Evolutionary conservation across 92 coral and sea anemone species (phyloP), one percentile per base, ranked within the genome.

Genomic region (Metridium senile): DNA sequence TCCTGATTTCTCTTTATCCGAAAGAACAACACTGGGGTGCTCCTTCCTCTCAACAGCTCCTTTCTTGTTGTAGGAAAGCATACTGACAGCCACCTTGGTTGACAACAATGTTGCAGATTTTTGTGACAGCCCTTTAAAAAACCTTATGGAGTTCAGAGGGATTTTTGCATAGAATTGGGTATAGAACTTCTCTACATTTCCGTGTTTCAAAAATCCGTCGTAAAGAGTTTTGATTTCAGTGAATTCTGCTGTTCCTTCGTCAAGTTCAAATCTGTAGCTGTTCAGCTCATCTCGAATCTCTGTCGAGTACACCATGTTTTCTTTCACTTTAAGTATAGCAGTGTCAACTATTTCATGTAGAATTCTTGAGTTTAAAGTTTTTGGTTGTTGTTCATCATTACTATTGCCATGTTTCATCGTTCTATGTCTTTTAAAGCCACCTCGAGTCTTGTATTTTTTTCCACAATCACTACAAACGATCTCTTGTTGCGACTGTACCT

Each of bases 61-160:
- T 71, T 84, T 72, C 18, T 72, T 62, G 69, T 88, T 84, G 65
- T 77, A 53, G 81, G 64, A 45, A 47, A 88, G 35, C 83, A 88
- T 54, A 63, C 33, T 16, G 46, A 84, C 93, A 47, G 89, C 93
- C 19, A 88, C 71, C 74, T 88, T 84, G 33, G 80, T 88, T 30
- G 93, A 32, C 16, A 88, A 77, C 73, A 88, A 64, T 26, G 89
- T 88, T 25, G 93, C 93, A 53, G 89, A 81, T 74, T 88, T 84
- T 66, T 86, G 64, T 33, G 93, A 71, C 67, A 88, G 33, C 33
- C 84, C 87, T 43, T 19, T 59, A 53, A 88, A 88, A 30, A 58
- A 85, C 45, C 28, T 85, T 33, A 71, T 61, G 13, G 84, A 51
- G 69, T 65, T 74, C 31, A 88, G 11, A 31, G 80, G 32, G 19